Base-by-base conservation (phyloP, 92 coral and sea anemone genomes). In the Siderastrea radians region DNA sequence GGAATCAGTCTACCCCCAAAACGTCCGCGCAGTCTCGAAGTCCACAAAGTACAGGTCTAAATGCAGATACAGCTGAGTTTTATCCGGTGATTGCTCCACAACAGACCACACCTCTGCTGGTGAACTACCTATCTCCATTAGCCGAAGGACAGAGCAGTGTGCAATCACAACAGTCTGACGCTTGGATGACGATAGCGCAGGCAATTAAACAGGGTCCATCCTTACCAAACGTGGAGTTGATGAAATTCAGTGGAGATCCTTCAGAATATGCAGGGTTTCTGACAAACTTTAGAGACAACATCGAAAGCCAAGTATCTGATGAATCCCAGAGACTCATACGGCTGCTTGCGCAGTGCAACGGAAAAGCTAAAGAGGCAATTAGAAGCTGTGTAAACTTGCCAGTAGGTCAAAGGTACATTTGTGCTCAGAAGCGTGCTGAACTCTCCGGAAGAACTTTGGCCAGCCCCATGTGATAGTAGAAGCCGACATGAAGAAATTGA, bases 381-480 rank as follows among this genome's bases (percentile, higher is more conserved):
- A 77, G 87, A 60, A 89, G 95, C 60, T 94, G 93, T 54, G 93
- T 92, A 49, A 92, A 94, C 75, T 54, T 92, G 14, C 91, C 94
- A 5, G 72, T 78, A 1, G 80, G 83, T 90, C 49, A 90, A 26
- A 90, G 62, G 72, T 90, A 17, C 85, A 85, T 43, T 67, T 84
- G 51, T 90, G 90, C 78, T 63, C 55, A 5, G 94, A 88, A 75
- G 96, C 93, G 7, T 60, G 84, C 79, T 75, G 68, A 63, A 82
- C 85, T 14, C 89, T 91, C 12, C 82, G 58, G 6, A 86, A 91
- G 72, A 91, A 94, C 90, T 94, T 94, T 84, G 96, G 96, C 46
- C 96, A 91, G 57, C 87, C 94, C 11, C 94, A 94, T 58, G 88
- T 88, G 91, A 85, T 94, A 13, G 98, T 88, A 6, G 95, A 92